A percentile compares a stretch with the other conserved stretches of the same genome.
These are phyloP conservation scores for Serilophus lunatus DNA, from an alignment of 2,113 vertebrate species.

Conservation along the genomic window DNA sequence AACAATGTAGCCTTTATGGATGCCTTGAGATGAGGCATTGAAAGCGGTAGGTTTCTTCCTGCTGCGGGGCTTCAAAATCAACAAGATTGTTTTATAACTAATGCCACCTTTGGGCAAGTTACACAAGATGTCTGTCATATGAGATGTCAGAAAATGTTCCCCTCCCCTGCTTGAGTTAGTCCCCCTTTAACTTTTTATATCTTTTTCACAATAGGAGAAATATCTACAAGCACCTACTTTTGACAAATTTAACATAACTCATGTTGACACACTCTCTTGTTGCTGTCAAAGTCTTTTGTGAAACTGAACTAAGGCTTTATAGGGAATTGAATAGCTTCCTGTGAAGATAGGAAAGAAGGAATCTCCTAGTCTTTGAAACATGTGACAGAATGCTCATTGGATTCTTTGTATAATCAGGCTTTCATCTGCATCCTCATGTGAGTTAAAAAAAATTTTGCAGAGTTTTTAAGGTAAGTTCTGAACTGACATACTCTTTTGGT, in stretches of 20 bases:
- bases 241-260: background rate
- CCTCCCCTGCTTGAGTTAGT: background rate
- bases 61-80: background rate
- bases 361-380: background rate
- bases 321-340: conserved; percentile 27
- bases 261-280: conserved; percentile 16
- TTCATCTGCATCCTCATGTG: background rate
- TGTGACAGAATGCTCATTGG: background rate
- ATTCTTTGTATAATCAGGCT: background rate
- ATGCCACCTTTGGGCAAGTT: background rate
- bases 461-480: background rate
- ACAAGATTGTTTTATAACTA: background rate
- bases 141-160: background rate
- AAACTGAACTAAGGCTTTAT: conserved; percentile 17
- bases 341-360: background rate
- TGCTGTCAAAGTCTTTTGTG: conserved; percentile 44
- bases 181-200: background rate
- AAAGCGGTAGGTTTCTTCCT: background rate
- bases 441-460: background rate
- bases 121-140: background rate
- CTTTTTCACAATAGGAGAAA: background rate
- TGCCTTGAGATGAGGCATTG: background rate
- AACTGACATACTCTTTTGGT: background rate
- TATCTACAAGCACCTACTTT: background rate
- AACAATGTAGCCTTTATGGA: background rate